Evolutionary conservation across 2,797 vertebrate species (phyloP).

Genomic region (Orestias chungarensis): DNA sequence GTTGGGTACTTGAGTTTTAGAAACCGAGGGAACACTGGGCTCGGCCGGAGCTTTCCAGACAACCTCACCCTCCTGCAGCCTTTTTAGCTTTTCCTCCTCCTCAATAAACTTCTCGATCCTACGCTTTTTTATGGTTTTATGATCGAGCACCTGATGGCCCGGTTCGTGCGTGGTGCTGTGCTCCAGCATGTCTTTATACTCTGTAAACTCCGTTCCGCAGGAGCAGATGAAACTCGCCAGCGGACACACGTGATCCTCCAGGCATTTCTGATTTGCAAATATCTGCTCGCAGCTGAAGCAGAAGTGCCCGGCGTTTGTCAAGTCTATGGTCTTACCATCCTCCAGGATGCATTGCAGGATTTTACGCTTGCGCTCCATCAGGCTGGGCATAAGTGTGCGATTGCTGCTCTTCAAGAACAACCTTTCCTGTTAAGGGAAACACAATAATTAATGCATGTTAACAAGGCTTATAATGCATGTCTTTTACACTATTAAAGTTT

Average conservation of each 20-base stretch:
- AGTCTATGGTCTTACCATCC: conserved; percentile 20
- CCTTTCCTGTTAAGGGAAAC: conserved; percentile 27
- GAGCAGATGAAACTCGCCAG: conserved; percentile 72
- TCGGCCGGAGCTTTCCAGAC: conserved; percentile 43
- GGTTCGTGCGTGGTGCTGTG: conserved; percentile 72
- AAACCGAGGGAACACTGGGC: background rate
- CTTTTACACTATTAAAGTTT: background rate
- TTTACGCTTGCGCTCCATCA: conserved; percentile 42
- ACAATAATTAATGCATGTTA: background rate
- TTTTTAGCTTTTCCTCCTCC: conserved; percentile 60
- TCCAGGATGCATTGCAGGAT: conserved; percentile 24
- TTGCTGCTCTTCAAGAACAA: conserved; percentile 5
- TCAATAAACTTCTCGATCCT: conserved; percentile 56
- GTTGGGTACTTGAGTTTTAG: conserved; percentile 12
- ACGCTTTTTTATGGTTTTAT: conserved; percentile 63
- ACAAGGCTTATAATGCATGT: background rate
- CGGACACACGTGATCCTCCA: conserved; percentile 72
- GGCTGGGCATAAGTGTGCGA: conserved; percentile 12
- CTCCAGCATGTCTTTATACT: conserved; percentile 68
- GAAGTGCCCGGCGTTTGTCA: conserved; percentile 50
- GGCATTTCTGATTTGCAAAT: conserved; percentile 57
- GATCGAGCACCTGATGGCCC: conserved; percentile 67
- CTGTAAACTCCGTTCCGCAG: conserved; percentile 73
- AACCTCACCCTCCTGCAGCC: conserved; percentile 59
- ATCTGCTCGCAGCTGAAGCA: conserved; percentile 77